These are phyloP conservation scores for Drosophila antonietae DNA, from an alignment of 2,888 invertebrate species.

Conservation along the genomic window DNA sequence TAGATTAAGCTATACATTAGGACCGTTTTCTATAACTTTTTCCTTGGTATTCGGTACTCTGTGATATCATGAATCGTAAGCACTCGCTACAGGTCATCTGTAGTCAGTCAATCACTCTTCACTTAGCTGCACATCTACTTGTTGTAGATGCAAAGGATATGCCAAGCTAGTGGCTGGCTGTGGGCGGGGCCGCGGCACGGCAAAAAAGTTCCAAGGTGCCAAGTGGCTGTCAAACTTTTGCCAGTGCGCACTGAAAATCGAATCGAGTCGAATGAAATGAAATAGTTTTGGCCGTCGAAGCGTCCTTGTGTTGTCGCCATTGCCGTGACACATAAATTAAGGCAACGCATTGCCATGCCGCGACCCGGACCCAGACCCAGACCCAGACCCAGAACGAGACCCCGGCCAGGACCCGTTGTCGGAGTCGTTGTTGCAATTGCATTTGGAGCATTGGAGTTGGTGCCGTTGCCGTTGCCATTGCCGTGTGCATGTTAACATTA, in stretches of 20 bases:
- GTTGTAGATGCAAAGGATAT: constrained; percentile 35
- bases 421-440: constrained; percentile 3
- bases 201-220: constrained; percentile 77
- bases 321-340: constrained; percentile 72
- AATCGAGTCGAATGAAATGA: constrained; percentile 66
- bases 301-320: constrained; percentile 42
- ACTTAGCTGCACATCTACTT: neutral
- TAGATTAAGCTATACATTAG: too few species aligned
- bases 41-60: too few species aligned
- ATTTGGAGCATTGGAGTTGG: neutral
- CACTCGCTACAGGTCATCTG: neutral
- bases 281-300: constrained; percentile 36
- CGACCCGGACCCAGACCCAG: neutral
- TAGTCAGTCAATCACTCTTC: neutral
- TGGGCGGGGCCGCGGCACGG: constrained; percentile 8
- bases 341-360: constrained; percentile 62
- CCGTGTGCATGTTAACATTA: constrained; percentile 72
- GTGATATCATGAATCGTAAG: too few species aligned
- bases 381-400: neutral
- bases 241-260: constrained; percentile 66
- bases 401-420: neutral
- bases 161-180: constrained; percentile 21
- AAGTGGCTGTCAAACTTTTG: constrained; percentile 78
- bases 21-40: too few species aligned
- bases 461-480: constrained; percentile 43